Percentiles rank a stretch among this genome's conserved stretches.
These are phyloP conservation scores for Spatulosminthurus flaviceps DNA, from an alignment of 2,888 invertebrate species.

Conservation along the genomic window DNA sequence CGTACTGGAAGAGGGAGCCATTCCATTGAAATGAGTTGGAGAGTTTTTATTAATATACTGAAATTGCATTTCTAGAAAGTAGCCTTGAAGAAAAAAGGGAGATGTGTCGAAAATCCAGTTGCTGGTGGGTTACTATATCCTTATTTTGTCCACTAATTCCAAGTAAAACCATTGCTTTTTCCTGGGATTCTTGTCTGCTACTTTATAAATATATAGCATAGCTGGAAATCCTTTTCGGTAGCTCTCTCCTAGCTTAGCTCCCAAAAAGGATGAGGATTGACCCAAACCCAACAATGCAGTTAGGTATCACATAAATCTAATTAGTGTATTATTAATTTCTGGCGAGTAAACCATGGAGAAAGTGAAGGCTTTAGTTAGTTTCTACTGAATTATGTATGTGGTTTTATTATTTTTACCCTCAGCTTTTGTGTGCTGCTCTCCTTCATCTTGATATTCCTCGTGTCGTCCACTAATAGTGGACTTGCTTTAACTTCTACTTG, in stretches of 20 bases:
- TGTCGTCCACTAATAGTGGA: no score
- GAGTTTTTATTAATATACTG: no score
- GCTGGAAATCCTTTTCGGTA: no score
- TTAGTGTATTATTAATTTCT: background rate
- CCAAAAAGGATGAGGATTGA: no score
- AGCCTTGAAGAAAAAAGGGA: no score
- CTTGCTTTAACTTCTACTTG: no score
- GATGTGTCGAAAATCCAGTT: background rate
- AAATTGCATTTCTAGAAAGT: no score
- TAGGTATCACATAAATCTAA: background rate
- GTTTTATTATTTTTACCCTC: constrained; percentile 6
- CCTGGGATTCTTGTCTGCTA: background rate
- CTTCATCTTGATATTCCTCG: background rate
- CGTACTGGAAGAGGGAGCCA: no score
- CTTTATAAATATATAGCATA: no score
- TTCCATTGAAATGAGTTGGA: no score
- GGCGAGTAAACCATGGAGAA: background rate
- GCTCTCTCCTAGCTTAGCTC: no score
- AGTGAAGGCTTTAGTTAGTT: background rate
- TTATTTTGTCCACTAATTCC: background rate
- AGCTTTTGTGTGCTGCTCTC: background rate
- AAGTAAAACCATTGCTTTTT: background rate
- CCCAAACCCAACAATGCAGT: no score
- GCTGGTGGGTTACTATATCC: background rate
- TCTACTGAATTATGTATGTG: background rate